Evolutionary conservation across 2,797 vertebrate species (phyloP).

Genomic region (Mus caroli): DNA sequence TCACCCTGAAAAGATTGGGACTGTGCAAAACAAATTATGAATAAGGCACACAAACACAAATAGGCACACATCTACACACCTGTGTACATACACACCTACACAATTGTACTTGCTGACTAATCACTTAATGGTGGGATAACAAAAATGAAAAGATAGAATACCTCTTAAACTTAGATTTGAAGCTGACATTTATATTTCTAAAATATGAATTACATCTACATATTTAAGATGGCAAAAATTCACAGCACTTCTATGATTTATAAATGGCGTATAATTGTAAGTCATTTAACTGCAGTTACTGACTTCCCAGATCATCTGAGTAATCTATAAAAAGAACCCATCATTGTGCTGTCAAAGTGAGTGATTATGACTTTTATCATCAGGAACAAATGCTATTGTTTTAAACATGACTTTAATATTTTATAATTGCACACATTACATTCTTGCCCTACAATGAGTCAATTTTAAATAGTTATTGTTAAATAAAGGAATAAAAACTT

Average conservation of each 20-base stretch:
- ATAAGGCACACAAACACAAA: not conserved
- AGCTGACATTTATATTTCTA: constrained; percentile 78
- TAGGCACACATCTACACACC: not conserved
- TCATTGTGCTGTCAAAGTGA: constrained; percentile 62
- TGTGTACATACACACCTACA: not conserved
- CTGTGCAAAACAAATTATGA: constrained; percentile 58
- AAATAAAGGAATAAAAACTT: constrained; percentile 15
- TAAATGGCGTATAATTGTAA: constrained; percentile 71
- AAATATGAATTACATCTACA: constrained; percentile 83
- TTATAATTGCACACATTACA: constrained; percentile 36
- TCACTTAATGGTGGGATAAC: not conserved
- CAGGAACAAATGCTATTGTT: constrained; percentile 71
- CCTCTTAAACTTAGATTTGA: constrained; percentile 72
- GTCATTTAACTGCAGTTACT: constrained; percentile 53
- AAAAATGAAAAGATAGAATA: constrained; percentile 60
- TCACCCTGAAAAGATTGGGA: constrained; percentile 77
- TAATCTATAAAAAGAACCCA: constrained; percentile 63
- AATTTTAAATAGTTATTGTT: not conserved
- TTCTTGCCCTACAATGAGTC: constrained; percentile 9
- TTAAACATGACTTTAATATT: constrained; percentile 61
- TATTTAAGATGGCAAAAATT: constrained; percentile 79
- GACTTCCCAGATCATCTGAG: constrained; percentile 31
- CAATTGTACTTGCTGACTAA: not conserved
- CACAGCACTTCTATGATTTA: constrained; percentile 71
- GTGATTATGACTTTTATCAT: constrained; percentile 72